Percentiles rank a stretch among this genome's conserved stretches.
These are phyloP conservation scores for Gopherus evgoodei DNA, from an alignment of 2,113 vertebrate species.

Conservation along the genomic window DNA sequence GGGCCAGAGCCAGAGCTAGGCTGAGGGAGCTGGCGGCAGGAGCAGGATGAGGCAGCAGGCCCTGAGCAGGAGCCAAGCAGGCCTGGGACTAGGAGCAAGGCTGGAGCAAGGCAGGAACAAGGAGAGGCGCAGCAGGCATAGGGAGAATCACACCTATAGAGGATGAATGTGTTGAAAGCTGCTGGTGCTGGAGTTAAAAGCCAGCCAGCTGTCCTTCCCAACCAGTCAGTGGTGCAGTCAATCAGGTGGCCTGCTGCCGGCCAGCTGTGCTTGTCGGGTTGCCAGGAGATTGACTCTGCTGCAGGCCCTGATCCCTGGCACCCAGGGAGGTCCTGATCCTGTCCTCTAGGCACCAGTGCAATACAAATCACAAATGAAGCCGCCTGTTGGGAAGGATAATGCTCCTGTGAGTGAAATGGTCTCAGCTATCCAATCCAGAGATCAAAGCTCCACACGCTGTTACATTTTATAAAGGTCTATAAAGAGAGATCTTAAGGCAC, in stretches of 20 bases:
- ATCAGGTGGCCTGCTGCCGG: too few species aligned
- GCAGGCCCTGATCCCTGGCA: too few species aligned
- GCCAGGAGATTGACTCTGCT: too few species aligned
- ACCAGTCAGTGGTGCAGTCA: too few species aligned
- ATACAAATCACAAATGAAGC: neutral
- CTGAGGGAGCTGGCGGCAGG: neutral
- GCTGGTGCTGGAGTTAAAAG: too few species aligned
- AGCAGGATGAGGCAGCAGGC: neutral
- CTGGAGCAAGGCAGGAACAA: too few species aligned
- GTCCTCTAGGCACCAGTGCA: neutral
- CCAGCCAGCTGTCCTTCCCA: neutral
- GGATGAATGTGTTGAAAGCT: too few species aligned
- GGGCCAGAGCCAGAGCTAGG: neutral
- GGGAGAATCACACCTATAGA: too few species aligned
- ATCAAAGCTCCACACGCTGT: neutral
- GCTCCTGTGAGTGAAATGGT: neutral
- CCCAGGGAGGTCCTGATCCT: rapidly evolving
- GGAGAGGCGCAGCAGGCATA: too few species aligned
- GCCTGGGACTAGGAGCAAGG: too few species aligned
- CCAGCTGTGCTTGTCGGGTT: too few species aligned
- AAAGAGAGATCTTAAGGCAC: neutral
- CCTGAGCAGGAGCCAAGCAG: neutral
- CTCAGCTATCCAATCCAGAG: neutral
- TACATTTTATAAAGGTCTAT: constrained; percentile 12
- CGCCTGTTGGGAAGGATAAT: neutral